Percentiles rank a stretch among this genome's conserved stretches.
Conservation (phyloP, 2,113 vertebrate species). For the Todiramphus saurophagus region DNA sequence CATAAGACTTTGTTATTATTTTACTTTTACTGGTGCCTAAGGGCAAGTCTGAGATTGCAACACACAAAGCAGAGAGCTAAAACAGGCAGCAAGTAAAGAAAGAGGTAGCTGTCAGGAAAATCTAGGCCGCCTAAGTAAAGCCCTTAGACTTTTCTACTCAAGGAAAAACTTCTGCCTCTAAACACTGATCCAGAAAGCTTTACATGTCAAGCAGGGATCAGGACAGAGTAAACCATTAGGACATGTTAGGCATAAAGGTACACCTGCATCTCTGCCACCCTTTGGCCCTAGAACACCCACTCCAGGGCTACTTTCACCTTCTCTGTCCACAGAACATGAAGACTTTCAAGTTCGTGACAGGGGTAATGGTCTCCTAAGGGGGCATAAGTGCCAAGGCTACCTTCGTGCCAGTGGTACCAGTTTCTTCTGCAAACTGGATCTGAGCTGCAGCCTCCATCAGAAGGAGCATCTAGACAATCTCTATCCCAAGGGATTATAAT, state of each 20-base stretch:
- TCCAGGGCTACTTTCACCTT: background rate
- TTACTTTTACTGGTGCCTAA: background rate
- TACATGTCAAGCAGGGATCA: background rate
- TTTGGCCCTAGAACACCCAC: background rate
- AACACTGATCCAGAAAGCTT: background rate
- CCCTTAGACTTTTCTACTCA: background rate
- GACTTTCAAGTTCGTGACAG: background rate
- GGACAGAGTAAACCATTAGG: background rate
- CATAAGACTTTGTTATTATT: conserved; percentile 14
- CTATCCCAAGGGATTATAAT: background rate
- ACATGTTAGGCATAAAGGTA: background rate
- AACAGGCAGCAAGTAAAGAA: background rate
- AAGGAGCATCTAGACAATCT: background rate
- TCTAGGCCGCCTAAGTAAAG: conserved; percentile 25
- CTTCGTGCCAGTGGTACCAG: background rate
- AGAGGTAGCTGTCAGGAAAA: background rate
- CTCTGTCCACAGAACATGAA: background rate
- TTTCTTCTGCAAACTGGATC: background rate
- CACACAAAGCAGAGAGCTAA: background rate
- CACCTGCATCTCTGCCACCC: background rate
- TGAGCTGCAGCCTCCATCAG: background rate
- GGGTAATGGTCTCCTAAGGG: background rate
- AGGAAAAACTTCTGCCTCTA: background rate
- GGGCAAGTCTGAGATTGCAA: conserved; percentile 15
- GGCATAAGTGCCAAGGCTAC: background rate